Percentiles rank a stretch among this genome's conserved stretches.
Evolutionary conservation across 2,888 invertebrate genomes (phyloP).

Genomic region (Seira ritae): DNA sequence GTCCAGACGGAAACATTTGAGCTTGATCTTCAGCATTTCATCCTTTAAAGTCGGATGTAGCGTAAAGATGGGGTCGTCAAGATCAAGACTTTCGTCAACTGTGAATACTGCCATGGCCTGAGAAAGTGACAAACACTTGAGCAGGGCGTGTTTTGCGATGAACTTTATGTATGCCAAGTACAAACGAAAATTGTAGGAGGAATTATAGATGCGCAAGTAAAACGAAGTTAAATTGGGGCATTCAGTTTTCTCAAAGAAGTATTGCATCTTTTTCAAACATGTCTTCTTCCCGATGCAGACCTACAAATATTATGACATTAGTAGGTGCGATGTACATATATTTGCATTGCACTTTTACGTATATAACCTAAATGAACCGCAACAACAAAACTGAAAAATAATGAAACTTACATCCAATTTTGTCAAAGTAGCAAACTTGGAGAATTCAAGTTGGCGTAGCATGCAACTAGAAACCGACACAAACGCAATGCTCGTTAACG

Average conservation of each 20-base stretch:
- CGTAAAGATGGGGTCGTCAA: neutral
- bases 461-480: neutral
- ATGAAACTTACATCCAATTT: slow-evolving; percentile 48
- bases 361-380: too few species aligned
- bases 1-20: slow-evolving; percentile 40
- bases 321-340: too few species aligned
- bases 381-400: too few species aligned
- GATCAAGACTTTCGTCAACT: neutral
- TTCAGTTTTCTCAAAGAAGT: neutral
- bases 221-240: slow-evolving; percentile 22
- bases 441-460: neutral
- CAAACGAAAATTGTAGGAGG: neutral
- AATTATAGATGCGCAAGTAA: slow-evolving; percentile 27
- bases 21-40: slow-evolving; percentile 29
- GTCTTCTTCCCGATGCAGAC: slow-evolving; percentile 31
- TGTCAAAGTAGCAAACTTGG: neutral
- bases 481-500: slow-evolving; percentile 32
- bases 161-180: slow-evolving; percentile 18
- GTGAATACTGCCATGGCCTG: slow-evolving; percentile 37
- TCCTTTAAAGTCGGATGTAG: slow-evolving; percentile 9
- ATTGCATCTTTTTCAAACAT: neutral
- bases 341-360: too few species aligned
- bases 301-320: too few species aligned
- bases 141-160: slow-evolving; percentile 30
- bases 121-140: slow-evolving; percentile 36